Evolutionary conservation across 2,888 invertebrate species (phyloP), one percentile per base, ranked within the genome.

Genomic region (Epinotia demarniana): DNA sequence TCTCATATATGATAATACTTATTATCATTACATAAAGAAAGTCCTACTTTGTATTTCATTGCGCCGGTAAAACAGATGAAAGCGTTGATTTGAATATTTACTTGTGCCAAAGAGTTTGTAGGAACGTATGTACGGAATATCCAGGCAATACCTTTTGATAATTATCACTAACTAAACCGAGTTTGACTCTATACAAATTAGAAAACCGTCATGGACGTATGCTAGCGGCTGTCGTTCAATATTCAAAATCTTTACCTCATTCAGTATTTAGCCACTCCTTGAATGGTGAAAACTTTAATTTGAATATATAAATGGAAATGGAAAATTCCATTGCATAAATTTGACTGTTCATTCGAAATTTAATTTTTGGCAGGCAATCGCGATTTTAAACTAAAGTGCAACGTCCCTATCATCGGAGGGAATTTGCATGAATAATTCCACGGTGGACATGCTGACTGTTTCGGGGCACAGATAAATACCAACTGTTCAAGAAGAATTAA

Each of bases 321-420:
- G 53, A 55, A 55, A 23, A 73, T 69, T 75, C 55, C 75, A 18
- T 66, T 53, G 75, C 66, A 75, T 75, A 75, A 71, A 72, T 75
- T 75, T 67, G 53, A 67, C 75, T 63, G 69, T 74, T 63, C 75
- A 60, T 60, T 70, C 71, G 53, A 66, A 68, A 75, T 75, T 75
- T 62, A 75, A 75, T 75, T 75, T 75, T 75, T 75, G 75, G 75
- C 75, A 43, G 53, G 61, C 75, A 71, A 75, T 75, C 71, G 61
- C 57, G 61, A 75, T 75, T 75, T 75, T 62, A 72, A 75, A 72
- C 71, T 75, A 72, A 72, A 75, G 75, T 75, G 75, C 75, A 75
- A 67, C 72, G 75, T 75, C 67, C 75, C 75, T 75, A 75, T 75
- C 75, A 75, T 75, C 62, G 71, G 67, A 9, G 55, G 46, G 72